Percentiles rank a stretch among this genome's conserved stretches.
Evolutionary conservation across 2,888 invertebrate species (phyloP).

Genomic region (Microplitis deprimator): DNA sequence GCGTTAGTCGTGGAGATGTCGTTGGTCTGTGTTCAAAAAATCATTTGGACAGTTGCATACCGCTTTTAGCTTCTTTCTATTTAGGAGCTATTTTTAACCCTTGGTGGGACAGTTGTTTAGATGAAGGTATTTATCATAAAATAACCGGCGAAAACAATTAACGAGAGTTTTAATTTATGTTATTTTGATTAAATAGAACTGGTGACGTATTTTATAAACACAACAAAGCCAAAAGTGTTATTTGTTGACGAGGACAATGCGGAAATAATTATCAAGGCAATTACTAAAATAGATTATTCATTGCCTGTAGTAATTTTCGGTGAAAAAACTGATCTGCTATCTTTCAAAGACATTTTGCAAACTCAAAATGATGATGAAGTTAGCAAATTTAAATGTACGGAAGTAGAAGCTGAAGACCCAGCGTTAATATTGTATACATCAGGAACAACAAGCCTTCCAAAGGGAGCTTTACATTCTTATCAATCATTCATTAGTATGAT

Average conservation of each 20-base stretch:
- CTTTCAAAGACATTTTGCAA: conserved; percentile 51
- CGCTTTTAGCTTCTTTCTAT: conserved; percentile 48
- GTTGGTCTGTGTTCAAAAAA: conserved; percentile 48
- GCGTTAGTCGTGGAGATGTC: conserved; percentile 47
- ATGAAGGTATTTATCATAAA: conserved; percentile 30
- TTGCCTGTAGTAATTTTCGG: conserved; percentile 55
- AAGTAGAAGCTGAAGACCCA: conserved; percentile 45
- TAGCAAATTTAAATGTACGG: conserved; percentile 47
- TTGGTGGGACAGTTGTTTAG: conserved; percentile 47
- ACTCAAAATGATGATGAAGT: conserved; percentile 44
- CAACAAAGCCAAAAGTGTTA: conserved; percentile 58
- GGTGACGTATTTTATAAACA: conserved; percentile 50
- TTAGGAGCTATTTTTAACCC: conserved; percentile 49
- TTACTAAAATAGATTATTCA: conserved; percentile 47
- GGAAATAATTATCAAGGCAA: conserved; percentile 42
- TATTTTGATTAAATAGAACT: too few relatives aligned
- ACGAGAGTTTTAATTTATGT: too few relatives aligned
- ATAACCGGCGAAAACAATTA: too few relatives aligned
- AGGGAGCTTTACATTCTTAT: conserved; percentile 52
- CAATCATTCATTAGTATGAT: conserved; percentile 41
- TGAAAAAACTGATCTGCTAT: conserved; percentile 43
- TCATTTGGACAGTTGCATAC: conserved; percentile 47
- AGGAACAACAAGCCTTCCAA: conserved; percentile 55
- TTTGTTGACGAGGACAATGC: conserved; percentile 52
- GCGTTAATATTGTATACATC: conserved; percentile 55